phyloP scores from a whole-genome alignment of 2,888 invertebrate genomes.

The Dasysyrphus tricinctus region DNA sequence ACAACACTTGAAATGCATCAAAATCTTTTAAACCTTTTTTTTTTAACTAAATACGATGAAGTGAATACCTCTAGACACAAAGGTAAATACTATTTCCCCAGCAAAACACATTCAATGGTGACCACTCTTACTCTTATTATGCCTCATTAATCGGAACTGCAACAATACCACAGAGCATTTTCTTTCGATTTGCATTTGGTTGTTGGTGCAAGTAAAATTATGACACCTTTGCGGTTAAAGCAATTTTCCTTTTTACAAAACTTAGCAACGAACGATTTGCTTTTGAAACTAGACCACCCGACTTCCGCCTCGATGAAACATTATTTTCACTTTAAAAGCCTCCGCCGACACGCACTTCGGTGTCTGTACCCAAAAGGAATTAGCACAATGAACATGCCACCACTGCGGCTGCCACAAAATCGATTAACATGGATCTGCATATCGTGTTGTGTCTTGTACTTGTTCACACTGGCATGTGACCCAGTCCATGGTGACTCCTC shows the following conservation, averaged over 20 bases:
- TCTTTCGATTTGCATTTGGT: not conserved
- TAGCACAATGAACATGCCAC: conserved; percentile 71
- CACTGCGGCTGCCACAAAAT: conserved; percentile 67
- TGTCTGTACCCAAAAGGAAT: conserved; percentile 67
- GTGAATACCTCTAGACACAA: not conserved
- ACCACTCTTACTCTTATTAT: conserved; percentile 27
- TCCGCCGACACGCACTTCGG: conserved; percentile 60
- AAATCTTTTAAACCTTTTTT: no score
- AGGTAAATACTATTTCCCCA: not conserved
- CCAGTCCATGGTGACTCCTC: conserved; percentile 55
- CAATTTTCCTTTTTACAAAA: conserved; percentile 54
- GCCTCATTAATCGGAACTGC: conserved; percentile 52
- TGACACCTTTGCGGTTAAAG: conserved; percentile 70
- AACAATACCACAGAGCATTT: conserved; percentile 39
- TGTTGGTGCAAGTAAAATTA: conserved; percentile 33
- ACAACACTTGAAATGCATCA: no score
- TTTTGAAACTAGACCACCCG: conserved; percentile 18
- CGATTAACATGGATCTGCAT: conserved; percentile 76
- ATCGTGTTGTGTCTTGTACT: conserved; percentile 73
- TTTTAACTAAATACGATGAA: not conserved
- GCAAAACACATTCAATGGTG: not conserved
- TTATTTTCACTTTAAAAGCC: conserved; percentile 68
- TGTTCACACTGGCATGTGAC: conserved; percentile 68
- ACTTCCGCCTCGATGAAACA: conserved; percentile 24
- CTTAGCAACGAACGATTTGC: conserved; percentile 39